Base-by-base conservation (phyloP, 2,113 vertebrate species). In the Tetrao urogallus region DNA sequence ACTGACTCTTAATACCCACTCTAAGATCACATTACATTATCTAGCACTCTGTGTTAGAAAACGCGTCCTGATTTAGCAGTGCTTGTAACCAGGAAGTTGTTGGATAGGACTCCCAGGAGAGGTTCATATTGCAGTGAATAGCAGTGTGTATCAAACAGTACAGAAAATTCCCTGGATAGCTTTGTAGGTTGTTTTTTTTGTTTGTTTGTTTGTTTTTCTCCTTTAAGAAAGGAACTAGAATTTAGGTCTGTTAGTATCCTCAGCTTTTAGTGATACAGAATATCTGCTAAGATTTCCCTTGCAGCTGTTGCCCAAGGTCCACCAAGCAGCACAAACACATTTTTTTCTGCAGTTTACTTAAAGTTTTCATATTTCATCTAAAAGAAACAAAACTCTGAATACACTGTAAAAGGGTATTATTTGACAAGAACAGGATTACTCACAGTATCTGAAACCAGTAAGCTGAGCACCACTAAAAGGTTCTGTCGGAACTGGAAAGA, bases 331-430 rank as follows among this genome's bases (percentile, higher is more conserved):
- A 82, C n/a, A 81, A 84, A n/a, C 17, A 74, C 32, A 7, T 81
- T 83, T 38, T 38, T 79, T 61, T 63, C 21, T 8, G 19, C 22
- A 88, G 10, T 74, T 91, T 92, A 40, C 69, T 71, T 78, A 64
- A 75, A 87, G 38, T 38, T 38, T 38, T 38, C 38, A 38, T 38
- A 38, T 38, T 38, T 75, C 24, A 42, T 42, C 13, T 20, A 40
- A n/a, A 77, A 54, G 20, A 70, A 74, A 19, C 2, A 38, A 36
- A 65, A 78, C 5, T 5, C 1, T 14, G 32, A 50, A 43, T 6
- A 67, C 8, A 56, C 11, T 0, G 0, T 7, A 34, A 64, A 32
- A 48, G 9, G 8, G 5, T 20, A 25, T 10, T 77, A 42, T 14
- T 45, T 40, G 36, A n/a, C 30, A 83, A 16, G 30, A 74, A 13